phyloP scores from a whole-genome alignment of 1,140 invertebrate species.

The Drosophila carrolli region DNA sequence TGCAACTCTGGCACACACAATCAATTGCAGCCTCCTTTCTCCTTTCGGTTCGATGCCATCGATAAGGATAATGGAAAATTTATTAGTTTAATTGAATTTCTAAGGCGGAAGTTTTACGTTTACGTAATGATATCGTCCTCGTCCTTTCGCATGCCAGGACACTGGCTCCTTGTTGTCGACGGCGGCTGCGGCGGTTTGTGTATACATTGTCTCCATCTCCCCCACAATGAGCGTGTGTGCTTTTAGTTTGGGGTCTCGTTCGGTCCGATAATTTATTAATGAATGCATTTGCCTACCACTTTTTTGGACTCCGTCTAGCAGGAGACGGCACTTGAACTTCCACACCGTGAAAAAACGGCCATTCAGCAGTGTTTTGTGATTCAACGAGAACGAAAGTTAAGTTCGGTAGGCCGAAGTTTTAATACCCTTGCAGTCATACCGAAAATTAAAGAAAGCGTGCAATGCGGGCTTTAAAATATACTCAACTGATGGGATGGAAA shows the following conservation, averaged over 20 bases:
- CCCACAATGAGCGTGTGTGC: conserved; percentile 19
- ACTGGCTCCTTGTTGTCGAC: conserved; percentile 39
- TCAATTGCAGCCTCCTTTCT: conserved; percentile 38
- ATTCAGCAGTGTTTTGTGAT: background rate
- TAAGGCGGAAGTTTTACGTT: conserved; percentile 82
- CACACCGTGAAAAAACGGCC: background rate
- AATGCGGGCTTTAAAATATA: too few relatives aligned
- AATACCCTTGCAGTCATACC: too few relatives aligned
- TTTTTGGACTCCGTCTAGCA: conserved; percentile 21
- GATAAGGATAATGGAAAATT: conserved; percentile 84
- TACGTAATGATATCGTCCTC: conserved; percentile 78
- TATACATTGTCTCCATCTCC: conserved; percentile 51
- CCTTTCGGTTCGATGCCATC: conserved; percentile 64
- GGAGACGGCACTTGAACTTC: conserved; percentile 4
- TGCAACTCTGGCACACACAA: conserved; percentile 19
- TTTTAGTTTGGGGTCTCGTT: conserved; percentile 70
- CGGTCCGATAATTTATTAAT: conserved; percentile 78
- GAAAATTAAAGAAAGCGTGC: too few relatives aligned
- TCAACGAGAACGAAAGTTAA: too few relatives aligned
- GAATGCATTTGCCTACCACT: conserved; percentile 74
- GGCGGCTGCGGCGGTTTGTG: conserved; percentile 65
- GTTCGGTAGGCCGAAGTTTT: too few relatives aligned
- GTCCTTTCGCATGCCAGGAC: conserved; percentile 42
- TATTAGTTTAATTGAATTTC: conserved; percentile 84
- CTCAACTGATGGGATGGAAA: too few relatives aligned